Conservation (phyloP, 2,888 invertebrate species). For the Erebia aethiops region DNA sequence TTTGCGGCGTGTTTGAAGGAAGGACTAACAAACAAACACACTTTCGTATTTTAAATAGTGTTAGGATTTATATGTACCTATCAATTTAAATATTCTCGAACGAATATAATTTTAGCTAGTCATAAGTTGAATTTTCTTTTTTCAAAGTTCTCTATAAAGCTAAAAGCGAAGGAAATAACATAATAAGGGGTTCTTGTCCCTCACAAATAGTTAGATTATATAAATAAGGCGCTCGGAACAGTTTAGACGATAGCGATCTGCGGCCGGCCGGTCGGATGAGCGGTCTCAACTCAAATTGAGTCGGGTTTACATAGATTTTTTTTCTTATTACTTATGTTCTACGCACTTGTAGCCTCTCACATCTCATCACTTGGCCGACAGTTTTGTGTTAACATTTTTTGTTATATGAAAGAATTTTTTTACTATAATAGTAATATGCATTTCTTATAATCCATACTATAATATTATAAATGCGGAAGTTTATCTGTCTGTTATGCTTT, state of each 20-base stretch:
- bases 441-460: no score
- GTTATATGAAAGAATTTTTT: not conserved
- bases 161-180: constrained; percentile 50
- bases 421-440: not conserved
- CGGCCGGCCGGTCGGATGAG: constrained; percentile 54
- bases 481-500: no score
- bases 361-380: constrained; percentile 26
- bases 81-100: no score
- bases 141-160: constrained; percentile 23
- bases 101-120: not conserved
- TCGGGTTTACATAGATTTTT: constrained; percentile 71
- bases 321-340: constrained; percentile 58
- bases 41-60: no score
- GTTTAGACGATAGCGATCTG: constrained; percentile 75
- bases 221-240: constrained; percentile 78
- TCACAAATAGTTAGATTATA: constrained; percentile 81
- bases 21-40: no score
- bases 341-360: constrained; percentile 43
- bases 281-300: constrained; percentile 67
- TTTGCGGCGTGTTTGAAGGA: no score
- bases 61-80: no score
- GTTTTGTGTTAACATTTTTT: constrained; percentile 37
- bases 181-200: constrained; percentile 75
- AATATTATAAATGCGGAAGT: no score
- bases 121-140: not conserved